Evolutionary conservation across 1,140 invertebrate species (phyloP).

Genomic region (Macrocentrus cingulum): DNA sequence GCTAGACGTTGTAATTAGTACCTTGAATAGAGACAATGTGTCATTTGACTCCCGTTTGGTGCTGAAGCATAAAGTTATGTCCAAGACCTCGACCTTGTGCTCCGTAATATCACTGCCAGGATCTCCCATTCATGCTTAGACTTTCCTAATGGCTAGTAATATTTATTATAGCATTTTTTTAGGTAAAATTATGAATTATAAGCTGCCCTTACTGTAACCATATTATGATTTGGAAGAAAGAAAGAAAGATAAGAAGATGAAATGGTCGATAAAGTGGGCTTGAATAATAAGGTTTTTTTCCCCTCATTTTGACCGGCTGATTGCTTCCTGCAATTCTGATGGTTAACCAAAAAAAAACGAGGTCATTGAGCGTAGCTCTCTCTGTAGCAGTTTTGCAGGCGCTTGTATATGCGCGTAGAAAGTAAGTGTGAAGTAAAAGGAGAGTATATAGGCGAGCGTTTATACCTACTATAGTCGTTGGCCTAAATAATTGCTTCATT

Average conservation of each 20-base stretch:
- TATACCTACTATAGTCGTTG: background rate
- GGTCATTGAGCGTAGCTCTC: background rate
- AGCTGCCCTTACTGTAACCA: too few relatives aligned
- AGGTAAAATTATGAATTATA: background rate
- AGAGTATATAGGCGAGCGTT: background rate
- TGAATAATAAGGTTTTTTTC: background rate
- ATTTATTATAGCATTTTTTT: background rate
- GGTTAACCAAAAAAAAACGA: constrained; percentile 2
- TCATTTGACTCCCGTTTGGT: constrained; percentile 22
- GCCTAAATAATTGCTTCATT: background rate
- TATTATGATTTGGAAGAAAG: constrained; percentile 7
- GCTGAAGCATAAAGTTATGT: constrained; percentile 1
- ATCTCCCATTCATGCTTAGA: background rate
- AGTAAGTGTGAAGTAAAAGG: background rate
- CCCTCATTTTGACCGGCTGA: constrained; percentile 6
- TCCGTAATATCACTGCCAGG: background rate
- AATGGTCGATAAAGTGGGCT: background rate
- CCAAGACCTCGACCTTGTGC: background rate
- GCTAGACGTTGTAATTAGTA: constrained; percentile 30
- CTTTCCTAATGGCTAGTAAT: background rate
- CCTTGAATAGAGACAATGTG: constrained; percentile 28
- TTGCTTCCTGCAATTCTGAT: constrained; percentile 19
- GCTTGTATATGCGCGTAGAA: background rate
- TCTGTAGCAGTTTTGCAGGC: background rate
- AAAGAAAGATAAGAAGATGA: background rate